Evolutionary conservation across 2,888 invertebrate species (phyloP), one percentile per base, ranked within the genome.

Genomic region (Patella caerulea): DNA sequence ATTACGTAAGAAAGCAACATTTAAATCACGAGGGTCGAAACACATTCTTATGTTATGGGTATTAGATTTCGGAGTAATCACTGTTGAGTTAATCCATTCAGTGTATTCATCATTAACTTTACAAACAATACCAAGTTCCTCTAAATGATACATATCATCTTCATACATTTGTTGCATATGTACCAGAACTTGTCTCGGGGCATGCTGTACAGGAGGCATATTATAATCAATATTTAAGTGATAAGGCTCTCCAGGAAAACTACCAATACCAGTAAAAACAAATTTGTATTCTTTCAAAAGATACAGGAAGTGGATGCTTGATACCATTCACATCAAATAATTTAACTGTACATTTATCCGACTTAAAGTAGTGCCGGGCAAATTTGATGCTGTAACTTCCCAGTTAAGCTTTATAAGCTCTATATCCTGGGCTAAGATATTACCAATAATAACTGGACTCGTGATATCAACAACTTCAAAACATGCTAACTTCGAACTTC

Each of bases 11-110:
- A 65, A 24, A 19, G 65, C 59, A n/a, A n/a, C 11, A 74, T 82
- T 82, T 15, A 82, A 71, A 29, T 79, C 78, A 2, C 52, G 54
- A 29, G 81, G 82, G 75, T 82, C 82, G 9, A 82, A 70, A 72
- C 78, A 81, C 15, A 82, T 73, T 17, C 81, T 29, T 17, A 82
- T 34, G 4, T 72, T 74, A 29, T 29, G 29, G 19, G 17, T 24
- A 65, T 65, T 65, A 19, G 65, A 17, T n/a, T 65, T 65, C 17
- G 65, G n/a, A 24, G 65, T 65, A n/a, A 65, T n/a, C 65, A 65
- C 65, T 15, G 65, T 65, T 9, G 65, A 65, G 19, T 65, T 65
- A 19, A 65, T 65, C 71, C 65, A 65, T 65, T n/a, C 19, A 65
- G 65, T 65, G 24, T 17, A 65, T 65, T 65, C 65, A 17, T 65